phyloP scores from a whole-genome alignment of 2,113 vertebrate species.

The Columba livia region DNA sequence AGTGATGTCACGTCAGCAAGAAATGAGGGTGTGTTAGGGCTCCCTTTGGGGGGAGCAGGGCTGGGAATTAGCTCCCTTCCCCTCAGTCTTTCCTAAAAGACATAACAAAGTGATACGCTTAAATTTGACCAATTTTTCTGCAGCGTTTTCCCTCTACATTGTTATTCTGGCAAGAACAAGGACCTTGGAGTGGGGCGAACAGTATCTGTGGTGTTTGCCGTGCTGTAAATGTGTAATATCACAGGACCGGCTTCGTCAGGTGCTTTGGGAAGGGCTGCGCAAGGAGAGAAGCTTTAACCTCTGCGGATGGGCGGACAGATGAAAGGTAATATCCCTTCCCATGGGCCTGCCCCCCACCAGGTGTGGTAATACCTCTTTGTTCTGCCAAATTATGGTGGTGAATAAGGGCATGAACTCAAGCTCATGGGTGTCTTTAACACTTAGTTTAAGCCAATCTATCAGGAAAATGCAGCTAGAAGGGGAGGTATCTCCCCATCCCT shows the following conservation, averaged over 20 bases:
- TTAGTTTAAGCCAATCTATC: not conserved
- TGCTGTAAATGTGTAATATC: not conserved
- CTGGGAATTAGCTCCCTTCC: not conserved
- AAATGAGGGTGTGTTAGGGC: not conserved
- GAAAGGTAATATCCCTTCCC: not conserved
- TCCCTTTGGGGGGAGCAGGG: not conserved
- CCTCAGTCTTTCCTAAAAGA: not conserved
- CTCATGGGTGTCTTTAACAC: not conserved
- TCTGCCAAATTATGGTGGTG: accelerated
- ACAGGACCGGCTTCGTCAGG: accelerated
- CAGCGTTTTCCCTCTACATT: not conserved
- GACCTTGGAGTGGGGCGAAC: not conserved
- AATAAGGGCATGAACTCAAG: not conserved
- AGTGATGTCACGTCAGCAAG: accelerated
- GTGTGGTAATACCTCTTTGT: too few relatives aligned
- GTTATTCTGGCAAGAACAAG: not conserved
- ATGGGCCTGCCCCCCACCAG: not conserved
- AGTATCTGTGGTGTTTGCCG: accelerated
- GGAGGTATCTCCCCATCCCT: not conserved
- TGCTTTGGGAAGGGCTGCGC: not conserved
- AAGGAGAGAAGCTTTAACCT: not conserved
- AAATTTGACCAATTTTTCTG: not conserved
- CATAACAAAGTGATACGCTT: not conserved
- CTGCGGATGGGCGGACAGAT: accelerated
- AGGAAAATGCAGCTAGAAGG: not conserved